phyloP scores from a whole-genome alignment of 2,888 invertebrate species.

The Eupithecia insigniata region DNA sequence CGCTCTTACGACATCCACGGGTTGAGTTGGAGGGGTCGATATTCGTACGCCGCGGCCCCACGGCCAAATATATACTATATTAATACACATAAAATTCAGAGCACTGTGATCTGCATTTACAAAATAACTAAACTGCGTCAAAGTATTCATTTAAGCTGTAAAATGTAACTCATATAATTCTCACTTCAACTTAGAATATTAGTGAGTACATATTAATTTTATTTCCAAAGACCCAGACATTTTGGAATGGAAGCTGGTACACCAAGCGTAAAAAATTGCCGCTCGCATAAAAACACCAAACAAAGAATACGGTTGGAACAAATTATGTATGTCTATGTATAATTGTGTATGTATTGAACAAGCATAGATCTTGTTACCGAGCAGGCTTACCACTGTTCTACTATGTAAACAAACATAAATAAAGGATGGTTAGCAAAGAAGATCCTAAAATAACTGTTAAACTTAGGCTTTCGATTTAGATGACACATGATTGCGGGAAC shows the following conservation, averaged over 20 bases:
- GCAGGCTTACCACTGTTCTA: constrained; percentile 40
- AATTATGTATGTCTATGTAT: constrained; percentile 25
- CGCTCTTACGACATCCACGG: too few relatives aligned
- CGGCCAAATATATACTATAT: too few relatives aligned
- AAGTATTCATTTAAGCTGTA: too few relatives aligned
- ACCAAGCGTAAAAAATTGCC: constrained; percentile 22
- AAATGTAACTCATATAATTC: too few relatives aligned
- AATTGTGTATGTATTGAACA: constrained; percentile 20
- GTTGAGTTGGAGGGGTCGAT: too few relatives aligned
- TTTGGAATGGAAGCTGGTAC: neutral
- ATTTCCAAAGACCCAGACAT: constrained; percentile 5
- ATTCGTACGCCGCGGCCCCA: too few relatives aligned
- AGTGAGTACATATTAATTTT: neutral
- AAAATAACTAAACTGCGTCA: too few relatives aligned
- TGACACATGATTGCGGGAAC: neutral
- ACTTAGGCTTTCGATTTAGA: neutral
- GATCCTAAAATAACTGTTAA: neutral
- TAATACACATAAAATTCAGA: too few relatives aligned
- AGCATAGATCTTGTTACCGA: constrained; percentile 48
- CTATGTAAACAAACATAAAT: constrained; percentile 56
- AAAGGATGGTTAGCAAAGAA: constrained; percentile 48
- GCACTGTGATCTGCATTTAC: too few relatives aligned
- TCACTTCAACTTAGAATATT: too few relatives aligned
- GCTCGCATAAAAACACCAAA: neutral
- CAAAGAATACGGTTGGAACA: constrained; percentile 20